These are phyloP conservation scores for Scolopax bukidnonensis DNA, from an alignment of 2,797 vertebrate genomes.

Conservation along the genomic window DNA sequence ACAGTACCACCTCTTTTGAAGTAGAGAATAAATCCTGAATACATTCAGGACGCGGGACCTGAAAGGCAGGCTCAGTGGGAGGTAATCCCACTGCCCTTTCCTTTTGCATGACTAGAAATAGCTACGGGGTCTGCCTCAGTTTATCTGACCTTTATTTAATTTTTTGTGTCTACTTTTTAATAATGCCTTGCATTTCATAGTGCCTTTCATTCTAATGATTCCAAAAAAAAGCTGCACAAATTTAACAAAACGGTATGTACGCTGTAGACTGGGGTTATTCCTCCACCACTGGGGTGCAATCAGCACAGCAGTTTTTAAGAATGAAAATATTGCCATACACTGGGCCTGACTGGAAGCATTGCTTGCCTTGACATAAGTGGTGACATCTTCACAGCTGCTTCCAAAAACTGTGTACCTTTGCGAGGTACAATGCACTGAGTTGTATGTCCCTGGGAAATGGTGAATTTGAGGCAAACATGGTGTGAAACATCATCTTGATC, in stretches of 20 bases:
- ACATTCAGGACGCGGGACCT: slow-evolving; percentile 27
- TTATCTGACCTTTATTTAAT: background rate
- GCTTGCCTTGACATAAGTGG: background rate
- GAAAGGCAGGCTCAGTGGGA: slow-evolving; percentile 45
- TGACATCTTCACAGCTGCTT: background rate
- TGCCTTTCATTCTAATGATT: background rate
- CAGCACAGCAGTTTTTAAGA: background rate
- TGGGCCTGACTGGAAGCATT: background rate
- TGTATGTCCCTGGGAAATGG: background rate
- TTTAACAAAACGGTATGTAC: background rate
- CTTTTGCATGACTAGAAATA: slow-evolving; percentile 33
- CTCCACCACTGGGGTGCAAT: background rate
- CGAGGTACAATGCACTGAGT: background rate
- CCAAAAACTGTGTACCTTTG: background rate
- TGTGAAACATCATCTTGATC: background rate
- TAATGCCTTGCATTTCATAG: slow-evolving; percentile 5
- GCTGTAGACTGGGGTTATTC: background rate
- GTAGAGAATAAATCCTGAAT: slow-evolving; percentile 39
- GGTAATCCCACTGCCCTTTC: slow-evolving; percentile 36
- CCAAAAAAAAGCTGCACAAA: background rate
- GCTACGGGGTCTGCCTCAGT: background rate
- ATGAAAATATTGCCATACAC: background rate
- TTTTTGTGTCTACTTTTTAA: background rate
- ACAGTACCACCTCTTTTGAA: slow-evolving; percentile 40
- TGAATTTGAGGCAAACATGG: background rate